Conservation (phyloP, 2,888 invertebrate species). For the Sphecodes monilicornis region DNA sequence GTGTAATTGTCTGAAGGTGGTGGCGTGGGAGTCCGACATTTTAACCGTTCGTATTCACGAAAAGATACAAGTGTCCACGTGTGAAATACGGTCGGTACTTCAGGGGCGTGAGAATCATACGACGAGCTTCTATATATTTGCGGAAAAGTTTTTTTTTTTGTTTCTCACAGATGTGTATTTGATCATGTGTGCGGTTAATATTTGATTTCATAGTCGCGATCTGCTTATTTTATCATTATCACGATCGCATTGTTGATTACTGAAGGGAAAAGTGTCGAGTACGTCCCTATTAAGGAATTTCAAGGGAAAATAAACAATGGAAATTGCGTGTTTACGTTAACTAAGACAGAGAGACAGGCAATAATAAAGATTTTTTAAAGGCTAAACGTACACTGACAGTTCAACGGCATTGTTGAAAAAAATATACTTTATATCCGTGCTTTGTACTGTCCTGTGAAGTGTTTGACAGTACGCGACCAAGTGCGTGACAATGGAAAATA, state of each 20-base stretch:
- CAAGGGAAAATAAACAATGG: conserved; percentile 5
- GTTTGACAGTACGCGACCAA: conserved; percentile 39
- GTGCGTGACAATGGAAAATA: conserved; percentile 47
- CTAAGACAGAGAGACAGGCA: neutral
- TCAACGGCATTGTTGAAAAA: conserved; percentile 32
- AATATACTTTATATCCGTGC: conserved; percentile 16
- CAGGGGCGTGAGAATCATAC: conserved; percentile 45
- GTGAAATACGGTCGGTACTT: conserved; percentile 62
- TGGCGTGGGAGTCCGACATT: conserved; percentile 69
- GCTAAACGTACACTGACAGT: conserved; percentile 48
- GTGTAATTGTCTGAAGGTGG: conserved; percentile 52
- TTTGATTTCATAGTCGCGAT: conserved; percentile 66
- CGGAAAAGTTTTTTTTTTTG: conserved; percentile 23
- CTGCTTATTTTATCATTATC: conserved; percentile 62
- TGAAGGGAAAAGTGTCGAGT: conserved; percentile 51
- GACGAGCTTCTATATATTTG: conserved; percentile 20
- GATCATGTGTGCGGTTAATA: conserved; percentile 36
- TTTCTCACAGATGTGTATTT: conserved; percentile 23
- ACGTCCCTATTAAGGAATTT: conserved; percentile 29
- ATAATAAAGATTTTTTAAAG: conserved; percentile 26
- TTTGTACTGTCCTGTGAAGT: conserved; percentile 38
- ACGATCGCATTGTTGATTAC: conserved; percentile 49
- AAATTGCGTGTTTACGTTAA: conserved; percentile 19
- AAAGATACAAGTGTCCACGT: conserved; percentile 75
- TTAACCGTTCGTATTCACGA: conserved; percentile 60